Conservation (phyloP, 2,797 vertebrate genomes). For the Nothura maculosa region DNA sequence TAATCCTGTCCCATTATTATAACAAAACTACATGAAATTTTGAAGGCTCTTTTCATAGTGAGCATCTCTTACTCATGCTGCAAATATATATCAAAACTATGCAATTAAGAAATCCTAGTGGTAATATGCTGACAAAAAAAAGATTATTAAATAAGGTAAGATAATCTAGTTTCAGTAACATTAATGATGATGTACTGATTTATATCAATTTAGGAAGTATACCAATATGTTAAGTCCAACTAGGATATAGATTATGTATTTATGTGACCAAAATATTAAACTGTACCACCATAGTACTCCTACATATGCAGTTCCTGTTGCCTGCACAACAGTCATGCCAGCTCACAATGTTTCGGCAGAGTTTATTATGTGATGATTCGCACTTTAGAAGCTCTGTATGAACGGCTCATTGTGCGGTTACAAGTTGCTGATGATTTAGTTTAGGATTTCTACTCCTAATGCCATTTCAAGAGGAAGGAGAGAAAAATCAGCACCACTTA, state of each 20-base stretch:
- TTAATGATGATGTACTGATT: neutral
- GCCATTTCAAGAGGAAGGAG: neutral
- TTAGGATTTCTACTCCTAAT: neutral
- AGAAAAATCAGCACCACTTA: conserved; percentile 8
- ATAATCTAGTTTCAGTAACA: neutral
- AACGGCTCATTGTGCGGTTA: neutral
- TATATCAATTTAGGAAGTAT: neutral
- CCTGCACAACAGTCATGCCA: neutral
- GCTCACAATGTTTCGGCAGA: neutral
- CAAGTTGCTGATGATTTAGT: neutral
- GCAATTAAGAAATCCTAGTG: neutral
- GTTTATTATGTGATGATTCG: neutral
- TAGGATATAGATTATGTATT: no score
- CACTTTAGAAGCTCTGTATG: neutral
- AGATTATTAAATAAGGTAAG: neutral
- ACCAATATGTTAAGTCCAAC: neutral
- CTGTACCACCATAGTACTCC: neutral
- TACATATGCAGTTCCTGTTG: neutral
- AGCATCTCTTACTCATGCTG: neutral
- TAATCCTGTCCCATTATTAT: neutral
- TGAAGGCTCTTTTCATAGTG: neutral
- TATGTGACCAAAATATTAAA: neutral
- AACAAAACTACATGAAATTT: neutral
- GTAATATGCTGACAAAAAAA: neutral
- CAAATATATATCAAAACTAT: neutral